Percentiles rank a stretch among this genome's conserved stretches.
These are phyloP conservation scores for Holacanthus passer DNA, from an alignment of 2,113 vertebrate genomes.

Conservation along the genomic window DNA sequence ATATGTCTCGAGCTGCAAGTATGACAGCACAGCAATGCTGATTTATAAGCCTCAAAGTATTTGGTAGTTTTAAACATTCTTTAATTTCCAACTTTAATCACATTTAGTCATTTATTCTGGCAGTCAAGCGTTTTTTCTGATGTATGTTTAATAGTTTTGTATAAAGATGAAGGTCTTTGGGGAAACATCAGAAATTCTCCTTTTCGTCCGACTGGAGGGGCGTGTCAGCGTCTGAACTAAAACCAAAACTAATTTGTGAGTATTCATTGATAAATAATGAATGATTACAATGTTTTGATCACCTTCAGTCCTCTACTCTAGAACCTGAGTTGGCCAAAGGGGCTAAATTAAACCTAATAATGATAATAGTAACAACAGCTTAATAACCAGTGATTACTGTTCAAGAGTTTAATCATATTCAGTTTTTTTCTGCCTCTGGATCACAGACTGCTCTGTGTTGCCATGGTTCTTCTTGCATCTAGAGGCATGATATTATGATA, in stretches of 20 bases:
- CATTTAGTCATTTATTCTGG: background rate
- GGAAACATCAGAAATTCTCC: background rate
- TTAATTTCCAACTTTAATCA: background rate
- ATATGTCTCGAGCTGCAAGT: background rate
- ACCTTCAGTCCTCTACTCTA: background rate
- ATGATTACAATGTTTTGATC: too few relatives aligned
- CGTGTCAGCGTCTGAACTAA: background rate
- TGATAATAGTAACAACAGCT: background rate
- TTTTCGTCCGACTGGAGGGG: background rate
- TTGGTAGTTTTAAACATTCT: slow-evolving; percentile 2
- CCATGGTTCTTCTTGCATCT: slow-evolving; percentile 34
- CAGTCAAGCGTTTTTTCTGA: background rate
- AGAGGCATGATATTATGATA: background rate
- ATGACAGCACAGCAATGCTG: background rate
- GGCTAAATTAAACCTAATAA: background rate
- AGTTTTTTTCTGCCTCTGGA: slow-evolving; percentile 20
- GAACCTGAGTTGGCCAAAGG: too few relatives aligned
- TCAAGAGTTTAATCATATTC: background rate
- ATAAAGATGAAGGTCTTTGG: background rate
- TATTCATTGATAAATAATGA: too few relatives aligned
- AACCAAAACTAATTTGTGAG: too few relatives aligned
- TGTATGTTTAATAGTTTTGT: background rate
- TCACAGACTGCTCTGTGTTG: slow-evolving; percentile 7
- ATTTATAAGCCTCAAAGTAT: background rate
- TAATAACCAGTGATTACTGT: background rate